Percentiles rank a stretch among this genome's conserved stretches.
Evolutionary conservation across 2,888 invertebrate species (phyloP).

Genomic region (Plusia festucae): DNA sequence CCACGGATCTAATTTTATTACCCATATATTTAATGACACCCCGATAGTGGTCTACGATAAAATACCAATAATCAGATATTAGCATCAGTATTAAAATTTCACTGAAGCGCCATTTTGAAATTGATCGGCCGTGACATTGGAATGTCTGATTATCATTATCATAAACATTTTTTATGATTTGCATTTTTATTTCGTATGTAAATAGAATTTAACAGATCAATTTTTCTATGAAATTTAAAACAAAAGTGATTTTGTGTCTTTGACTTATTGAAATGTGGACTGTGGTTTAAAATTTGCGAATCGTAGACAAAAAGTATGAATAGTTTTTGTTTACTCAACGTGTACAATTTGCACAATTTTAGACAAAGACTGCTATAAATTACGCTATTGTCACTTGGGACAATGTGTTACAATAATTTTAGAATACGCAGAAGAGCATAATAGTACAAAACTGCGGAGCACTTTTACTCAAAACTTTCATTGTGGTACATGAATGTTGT

Average conservation of each 20-base stretch:
- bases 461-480: constrained; percentile 50
- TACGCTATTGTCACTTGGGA: constrained; percentile 52
- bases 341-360: constrained; percentile 66
- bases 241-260: constrained; percentile 26
- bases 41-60: constrained; percentile 51
- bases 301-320: constrained; percentile 52
- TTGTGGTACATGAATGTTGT: constrained; percentile 36
- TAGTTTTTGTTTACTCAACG: constrained; percentile 55
- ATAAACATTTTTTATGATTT: constrained; percentile 27
- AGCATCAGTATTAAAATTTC: constrained; percentile 50
- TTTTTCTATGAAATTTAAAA: constrained; percentile 15
- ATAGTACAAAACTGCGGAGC: constrained; percentile 40
- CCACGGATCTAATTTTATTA: constrained; percentile 54
- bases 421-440: constrained; percentile 50
- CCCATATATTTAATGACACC: constrained; percentile 58
- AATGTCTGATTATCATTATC: constrained; percentile 48
- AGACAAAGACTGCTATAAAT: constrained; percentile 58
- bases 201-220: constrained; percentile 29
- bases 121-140: constrained; percentile 43
- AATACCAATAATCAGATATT: constrained; percentile 53
- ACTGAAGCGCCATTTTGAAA: constrained; percentile 50
- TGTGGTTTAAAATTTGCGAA: constrained; percentile 51
- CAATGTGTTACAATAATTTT: constrained; percentile 51
- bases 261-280: constrained; percentile 33
- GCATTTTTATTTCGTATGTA: constrained; percentile 25